Base-by-base conservation (phyloP, 2,113 vertebrate genomes). In the Speoplatyrhinus poulsoni region DNA sequence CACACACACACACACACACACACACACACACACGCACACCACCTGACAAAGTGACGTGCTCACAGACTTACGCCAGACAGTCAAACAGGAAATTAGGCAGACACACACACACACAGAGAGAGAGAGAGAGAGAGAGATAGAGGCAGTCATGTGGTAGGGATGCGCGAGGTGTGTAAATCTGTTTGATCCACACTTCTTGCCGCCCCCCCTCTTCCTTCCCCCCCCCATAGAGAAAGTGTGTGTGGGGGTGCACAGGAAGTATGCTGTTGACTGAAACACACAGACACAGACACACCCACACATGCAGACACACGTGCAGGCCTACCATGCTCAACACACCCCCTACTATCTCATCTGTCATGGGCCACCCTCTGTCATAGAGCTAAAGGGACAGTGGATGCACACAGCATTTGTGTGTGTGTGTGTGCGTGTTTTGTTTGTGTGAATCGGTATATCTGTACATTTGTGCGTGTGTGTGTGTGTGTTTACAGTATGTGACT, bases 321-420 rank as follows among this genome's bases (percentile, higher is more conserved):
- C 15, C 13, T 19, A 53, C 16, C 17, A 52, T 19, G 16, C 54
- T 17, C 19, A 47, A 62, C 47, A 49, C 50, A 6, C 49, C 19
- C 19, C 19, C 19, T 19, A 19, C 19, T 19, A 19, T 19, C 19
- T 19, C 83, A 87, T 90, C 88, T 90, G 78, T 86, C 85, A 87
- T 66, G 60, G 52, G 26, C 62, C 67, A 53, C 65, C 46, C 62
- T 65, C 53, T 47, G 65, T 79, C 65, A 75, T 53, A 70, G 62
- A 77, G 32, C 68, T 62, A 61, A 64, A 48, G 46, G 64, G 61
- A 69, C 47, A 52, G n/a, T 26, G 10, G 46, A 46, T 33, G 49
- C 62, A 54, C 47, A 62, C 19, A 26, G 26, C 47, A 60, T 60
- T 62, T 62, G 62, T 47, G 61, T 57, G 68, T 59, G 36, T 67